Evolutionary conservation across 2,797 vertebrate species (phyloP).

Genomic region (Avahi laniger): DNA sequence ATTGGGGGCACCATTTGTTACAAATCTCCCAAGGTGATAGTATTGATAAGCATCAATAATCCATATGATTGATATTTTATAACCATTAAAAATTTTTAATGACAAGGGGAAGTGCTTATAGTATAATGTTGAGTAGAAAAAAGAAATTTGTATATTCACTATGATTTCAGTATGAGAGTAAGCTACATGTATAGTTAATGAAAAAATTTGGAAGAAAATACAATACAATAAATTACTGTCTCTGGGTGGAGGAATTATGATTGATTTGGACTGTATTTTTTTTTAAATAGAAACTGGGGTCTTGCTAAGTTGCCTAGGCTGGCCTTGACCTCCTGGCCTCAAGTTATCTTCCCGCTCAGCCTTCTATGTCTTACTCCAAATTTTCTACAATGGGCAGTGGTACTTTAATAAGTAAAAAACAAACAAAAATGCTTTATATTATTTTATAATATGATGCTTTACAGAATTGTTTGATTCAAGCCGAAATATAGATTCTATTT

Average conservation of each 20-base stretch:
- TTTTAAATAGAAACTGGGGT: neutral
- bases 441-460: conserved; percentile 22
- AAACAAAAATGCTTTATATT: neutral
- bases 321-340: neutral
- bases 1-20: neutral
- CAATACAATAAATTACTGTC: neutral
- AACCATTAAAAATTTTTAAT: neutral
- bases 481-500: neutral
- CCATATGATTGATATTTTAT: neutral
- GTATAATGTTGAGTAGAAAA: neutral
- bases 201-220: neutral
- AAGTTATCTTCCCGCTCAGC: neutral
- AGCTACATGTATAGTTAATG: neutral
- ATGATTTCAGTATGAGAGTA: conserved; percentile 1
- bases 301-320: neutral
- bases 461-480: neutral
- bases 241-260: neutral
- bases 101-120: neutral
- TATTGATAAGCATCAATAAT: neutral
- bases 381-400: neutral
- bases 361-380: neutral
- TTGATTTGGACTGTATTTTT: neutral
- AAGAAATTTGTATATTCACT: neutral
- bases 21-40: neutral
- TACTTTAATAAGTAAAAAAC: neutral